A percentile compares a stretch with the other conserved stretches of the same genome.
Conservation (phyloP, 2,113 vertebrate genomes). For the Reinhardtius hippoglossoides region DNA sequence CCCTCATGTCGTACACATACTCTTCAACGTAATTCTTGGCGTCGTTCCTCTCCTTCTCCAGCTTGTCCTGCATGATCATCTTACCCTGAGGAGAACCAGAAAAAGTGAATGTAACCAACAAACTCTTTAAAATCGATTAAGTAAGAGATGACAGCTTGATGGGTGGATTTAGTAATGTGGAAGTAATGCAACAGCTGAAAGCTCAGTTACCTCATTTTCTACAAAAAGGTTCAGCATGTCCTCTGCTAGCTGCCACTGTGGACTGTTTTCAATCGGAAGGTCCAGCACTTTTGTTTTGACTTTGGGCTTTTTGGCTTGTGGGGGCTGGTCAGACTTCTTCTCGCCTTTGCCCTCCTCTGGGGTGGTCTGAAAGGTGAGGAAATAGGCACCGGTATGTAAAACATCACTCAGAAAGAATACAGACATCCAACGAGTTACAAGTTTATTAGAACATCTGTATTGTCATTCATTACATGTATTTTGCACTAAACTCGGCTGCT, state of each 20-base stretch:
- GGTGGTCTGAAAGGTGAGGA: conserved; percentile 81
- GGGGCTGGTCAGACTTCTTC: conserved; percentile 95
- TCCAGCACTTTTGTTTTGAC: conserved; percentile 96
- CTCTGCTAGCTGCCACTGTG: conserved; percentile 94
- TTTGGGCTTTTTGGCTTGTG: conserved; percentile 97
- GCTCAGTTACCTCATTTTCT: conserved; percentile 90
- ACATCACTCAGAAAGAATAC: background rate
- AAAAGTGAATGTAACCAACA: conserved; percentile 30
- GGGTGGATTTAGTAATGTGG: too few species aligned
- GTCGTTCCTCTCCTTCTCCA: conserved; percentile 97
- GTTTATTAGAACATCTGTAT: background rate
- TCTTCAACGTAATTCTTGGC: conserved; percentile 97
- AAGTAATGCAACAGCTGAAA: background rate
- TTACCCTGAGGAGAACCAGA: conserved; percentile 86
- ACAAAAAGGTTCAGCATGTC: conserved; percentile 95
- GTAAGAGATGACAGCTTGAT: too few species aligned
- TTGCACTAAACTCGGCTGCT: background rate
- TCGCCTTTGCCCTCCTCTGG: conserved; percentile 89
- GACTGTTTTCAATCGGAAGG: conserved; percentile 93
- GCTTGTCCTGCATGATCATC: conserved; percentile 99
- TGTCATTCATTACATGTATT: background rate
- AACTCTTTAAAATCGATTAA: background rate
- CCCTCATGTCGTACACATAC: conserved; percentile 98
- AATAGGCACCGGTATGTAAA: background rate
- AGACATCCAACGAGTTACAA: background rate